Conservation (phyloP, 2,113 vertebrate genomes). For the Ophthalmolycus amberensis region DNA sequence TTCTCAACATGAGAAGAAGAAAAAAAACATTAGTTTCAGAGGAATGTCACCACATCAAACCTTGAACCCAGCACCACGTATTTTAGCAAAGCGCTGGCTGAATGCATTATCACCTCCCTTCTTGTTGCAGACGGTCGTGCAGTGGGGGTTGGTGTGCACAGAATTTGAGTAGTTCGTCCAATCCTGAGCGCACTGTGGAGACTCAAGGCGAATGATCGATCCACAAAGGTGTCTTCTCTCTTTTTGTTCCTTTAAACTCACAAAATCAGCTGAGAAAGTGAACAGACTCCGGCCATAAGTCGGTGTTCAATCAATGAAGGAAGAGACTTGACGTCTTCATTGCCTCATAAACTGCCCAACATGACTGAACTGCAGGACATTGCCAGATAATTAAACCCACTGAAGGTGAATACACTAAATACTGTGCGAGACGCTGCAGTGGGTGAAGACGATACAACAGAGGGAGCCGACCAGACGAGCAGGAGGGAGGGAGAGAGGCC, state of each 20-base stretch:
- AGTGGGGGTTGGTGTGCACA: slow-evolving; percentile 25
- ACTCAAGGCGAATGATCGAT: slow-evolving; percentile 26
- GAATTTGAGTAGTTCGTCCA: slow-evolving; percentile 47
- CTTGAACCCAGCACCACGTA: background rate
- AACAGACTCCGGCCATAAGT: slow-evolving; percentile 14
- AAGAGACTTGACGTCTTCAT: slow-evolving; percentile 20
- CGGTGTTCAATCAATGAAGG: slow-evolving; percentile 36
- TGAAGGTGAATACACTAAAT: slow-evolving; percentile 18
- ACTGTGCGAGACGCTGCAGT: slow-evolving; percentile 13
- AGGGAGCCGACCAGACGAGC: slow-evolving; percentile 37
- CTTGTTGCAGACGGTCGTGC: slow-evolving; percentile 19
- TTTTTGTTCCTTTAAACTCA: slow-evolving; percentile 30
- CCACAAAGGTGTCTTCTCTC: slow-evolving; percentile 1
- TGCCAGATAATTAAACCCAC: slow-evolving; percentile 34
- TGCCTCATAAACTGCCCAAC: slow-evolving; percentile 18
- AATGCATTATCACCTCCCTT: slow-evolving; percentile 28
- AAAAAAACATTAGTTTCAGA: slow-evolving; percentile 1
- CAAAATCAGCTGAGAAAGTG: slow-evolving; percentile 1
- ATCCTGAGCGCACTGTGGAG: slow-evolving; percentile 1
- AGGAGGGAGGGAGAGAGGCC: slow-evolving; percentile 63
- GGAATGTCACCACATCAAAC: slow-evolving; percentile 15
- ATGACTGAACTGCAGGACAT: slow-evolving; percentile 7
- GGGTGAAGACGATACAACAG: slow-evolving; percentile 23
- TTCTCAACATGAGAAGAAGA: background rate
- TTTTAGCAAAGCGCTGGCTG: background rate